Evolutionary conservation across 2,888 invertebrate genomes (phyloP), one percentile per base, ranked within the genome.

Genomic region (Tetropium fuscum): DNA sequence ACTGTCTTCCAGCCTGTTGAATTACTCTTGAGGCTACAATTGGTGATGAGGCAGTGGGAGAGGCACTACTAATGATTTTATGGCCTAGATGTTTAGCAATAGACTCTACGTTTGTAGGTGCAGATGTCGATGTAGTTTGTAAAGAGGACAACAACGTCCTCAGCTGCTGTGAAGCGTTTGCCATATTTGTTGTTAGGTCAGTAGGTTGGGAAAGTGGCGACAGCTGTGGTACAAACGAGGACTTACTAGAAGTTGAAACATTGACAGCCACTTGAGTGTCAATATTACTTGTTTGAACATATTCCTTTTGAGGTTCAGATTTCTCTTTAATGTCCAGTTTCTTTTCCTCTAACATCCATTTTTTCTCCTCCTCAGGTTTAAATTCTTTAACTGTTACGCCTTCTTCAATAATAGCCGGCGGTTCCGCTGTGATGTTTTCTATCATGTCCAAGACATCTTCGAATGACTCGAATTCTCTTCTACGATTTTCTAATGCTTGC

Each of bases 181-280:
- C 89, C 81, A 90, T 88, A 71, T 89, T 90, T 0, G 89, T 88
- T 8, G 90, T 89, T 43, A 90, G 80, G 74, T 91, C 90, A 1
- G 88, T 86, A 0, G 90, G 90, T 74, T 90, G 90, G 0, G 90
- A 90, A 1, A 91, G 76, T 0, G 90, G 90, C 0, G 90, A 90
- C 16, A 90, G 78, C 74, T 90, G 90, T 0, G 90, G 89, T 43
- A 89, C 84, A 0, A 86, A 83, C 0, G 87, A 83, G 19, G 69
- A 69, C 60, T 71, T 69, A 22, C 54, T 61, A 16, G 66, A 47
- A 8, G 68, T 69, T 22, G 73, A 57, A 20, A 71, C 69, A 48
- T 74, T 62, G 20, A 72, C 69, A 2, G 63, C 64, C 61, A 64
- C 64, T 25, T 55, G 61, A 8, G 49, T 53, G 44, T 65, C 62